Conservation (phyloP, 2,113 vertebrate species). For the Cinclus mexicanus region DNA sequence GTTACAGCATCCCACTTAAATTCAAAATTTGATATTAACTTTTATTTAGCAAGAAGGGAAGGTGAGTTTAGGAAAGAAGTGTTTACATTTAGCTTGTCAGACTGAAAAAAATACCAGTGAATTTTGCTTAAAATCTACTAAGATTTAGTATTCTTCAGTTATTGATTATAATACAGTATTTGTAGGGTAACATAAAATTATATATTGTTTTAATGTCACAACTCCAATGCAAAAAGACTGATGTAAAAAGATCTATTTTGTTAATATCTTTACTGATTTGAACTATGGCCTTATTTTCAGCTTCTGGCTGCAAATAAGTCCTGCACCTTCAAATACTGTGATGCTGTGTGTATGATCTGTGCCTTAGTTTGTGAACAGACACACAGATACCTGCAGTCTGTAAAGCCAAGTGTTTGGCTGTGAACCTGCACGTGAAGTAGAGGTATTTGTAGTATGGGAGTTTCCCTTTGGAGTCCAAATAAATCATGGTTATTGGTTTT, state of each 20-base stretch:
- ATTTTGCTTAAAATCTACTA: not conserved
- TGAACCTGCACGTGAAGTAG: not conserved
- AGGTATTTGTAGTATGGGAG: not conserved
- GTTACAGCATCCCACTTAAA: not conserved
- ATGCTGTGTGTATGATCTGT: not conserved
- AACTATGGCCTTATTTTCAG: not conserved
- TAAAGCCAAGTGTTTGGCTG: not conserved
- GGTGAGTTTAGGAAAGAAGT: not conserved
- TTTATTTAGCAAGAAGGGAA: not conserved
- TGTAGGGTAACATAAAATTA: not conserved
- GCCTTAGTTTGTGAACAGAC: not conserved
- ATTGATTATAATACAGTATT: not conserved
- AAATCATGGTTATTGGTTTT: rapidly evolving
- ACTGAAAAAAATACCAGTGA: not conserved
- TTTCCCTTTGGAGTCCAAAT: not conserved
- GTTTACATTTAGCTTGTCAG: not conserved
- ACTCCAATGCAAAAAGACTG: not conserved
- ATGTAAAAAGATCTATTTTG: not conserved
- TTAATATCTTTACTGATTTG: not conserved
- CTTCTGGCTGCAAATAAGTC: not conserved
- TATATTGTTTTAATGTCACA: not conserved
- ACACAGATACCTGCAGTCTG: not conserved
- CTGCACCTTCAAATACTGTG: not conserved
- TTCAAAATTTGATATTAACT: not conserved
- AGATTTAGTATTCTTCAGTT: not conserved